Evolutionary conservation across 1,140 invertebrate species (phyloP).

Genomic region (Nylanderia fulva): DNA sequence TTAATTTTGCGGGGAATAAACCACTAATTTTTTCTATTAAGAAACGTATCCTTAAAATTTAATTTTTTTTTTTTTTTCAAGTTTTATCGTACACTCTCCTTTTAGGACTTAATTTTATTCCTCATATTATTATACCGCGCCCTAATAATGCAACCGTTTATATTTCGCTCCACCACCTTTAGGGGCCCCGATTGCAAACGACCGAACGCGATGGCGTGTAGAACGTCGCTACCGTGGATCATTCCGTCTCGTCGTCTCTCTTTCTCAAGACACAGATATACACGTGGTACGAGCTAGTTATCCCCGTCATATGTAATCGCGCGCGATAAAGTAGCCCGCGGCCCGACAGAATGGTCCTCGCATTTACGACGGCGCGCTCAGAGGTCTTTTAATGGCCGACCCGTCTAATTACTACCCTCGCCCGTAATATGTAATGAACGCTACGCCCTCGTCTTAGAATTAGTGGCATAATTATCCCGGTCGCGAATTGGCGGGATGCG

Average conservation of each 20-base stretch:
- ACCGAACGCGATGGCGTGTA: conserved; percentile 35
- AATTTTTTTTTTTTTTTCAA: no score
- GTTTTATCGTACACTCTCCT: neutral
- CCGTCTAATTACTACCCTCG: conserved; percentile 53
- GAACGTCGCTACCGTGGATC: conserved; percentile 52
- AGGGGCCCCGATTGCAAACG: conserved; percentile 37
- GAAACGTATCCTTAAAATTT: neutral
- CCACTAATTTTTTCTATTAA: neutral
- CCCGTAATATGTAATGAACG: conserved; percentile 45
- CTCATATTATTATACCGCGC: neutral
- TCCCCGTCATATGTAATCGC: conserved; percentile 54
- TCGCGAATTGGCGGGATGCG: conserved; percentile 17
- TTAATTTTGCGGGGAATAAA: neutral
- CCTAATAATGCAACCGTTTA: conserved; percentile 39
- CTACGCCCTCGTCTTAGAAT: conserved; percentile 54
- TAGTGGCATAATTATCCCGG: conserved; percentile 45
- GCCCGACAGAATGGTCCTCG: conserved; percentile 53
- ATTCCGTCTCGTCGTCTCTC: conserved; percentile 51
- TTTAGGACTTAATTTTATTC: neutral
- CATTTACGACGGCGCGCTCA: conserved; percentile 47
- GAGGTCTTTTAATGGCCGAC: conserved; percentile 36
- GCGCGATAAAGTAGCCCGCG: conserved; percentile 54
- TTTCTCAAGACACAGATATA: conserved; percentile 46
- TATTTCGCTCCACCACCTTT: neutral
- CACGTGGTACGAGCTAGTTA: conserved; percentile 39